Base-by-base conservation (phyloP, 2,888 invertebrate species). In the Lithophane ornitopus region DNA sequence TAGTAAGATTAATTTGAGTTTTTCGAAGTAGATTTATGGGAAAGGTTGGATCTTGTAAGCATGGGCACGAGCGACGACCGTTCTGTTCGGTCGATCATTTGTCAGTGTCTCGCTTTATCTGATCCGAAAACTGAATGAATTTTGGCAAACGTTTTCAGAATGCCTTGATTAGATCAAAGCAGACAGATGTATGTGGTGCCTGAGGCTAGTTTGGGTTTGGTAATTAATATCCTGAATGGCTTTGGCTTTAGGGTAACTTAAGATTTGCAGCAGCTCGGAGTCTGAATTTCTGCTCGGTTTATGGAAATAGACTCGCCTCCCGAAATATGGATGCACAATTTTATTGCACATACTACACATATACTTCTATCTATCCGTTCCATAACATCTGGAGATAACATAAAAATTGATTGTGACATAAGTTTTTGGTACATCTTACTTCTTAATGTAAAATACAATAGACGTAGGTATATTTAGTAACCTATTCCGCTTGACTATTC, bases 1-100 rank as follows among this genome's bases (percentile, higher is more conserved):
- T 87, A 88, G 89, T 85, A 93, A 94, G 94, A 94, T 94, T 94
- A 94, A 94, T 94, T 93, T 92, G 92, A 93, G 92, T 94, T 94
- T 93, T 94, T 93, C 92, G 91, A 93, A 93, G 92, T 91, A 91
- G 94, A 94, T 94, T 93, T 93, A 94, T 94, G 90, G 89, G 89
- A 87, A 88, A 91, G 91, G 92, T 89, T 92, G 89, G 88, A 89
- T 92, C 91, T 90, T 89, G 88, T 89, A 90, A 90, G 92, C 89
- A 89, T 88, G 89, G 91, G 89, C 90, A 90, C 90, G 85, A 89
- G 87, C 86, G 87, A 86, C 90, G 89, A 87, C 89, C 91, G 90
- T 90, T 92, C 92, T 89, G 91, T 92, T 90, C 90, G 84, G 76
- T 79, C 87, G 87, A 90, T 91, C 94, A 94, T 94, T 94, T 94